Evolutionary conservation across 2,113 vertebrate species (phyloP), one percentile per base, ranked within the genome.

Genomic region (Lipophrys pholis): DNA sequence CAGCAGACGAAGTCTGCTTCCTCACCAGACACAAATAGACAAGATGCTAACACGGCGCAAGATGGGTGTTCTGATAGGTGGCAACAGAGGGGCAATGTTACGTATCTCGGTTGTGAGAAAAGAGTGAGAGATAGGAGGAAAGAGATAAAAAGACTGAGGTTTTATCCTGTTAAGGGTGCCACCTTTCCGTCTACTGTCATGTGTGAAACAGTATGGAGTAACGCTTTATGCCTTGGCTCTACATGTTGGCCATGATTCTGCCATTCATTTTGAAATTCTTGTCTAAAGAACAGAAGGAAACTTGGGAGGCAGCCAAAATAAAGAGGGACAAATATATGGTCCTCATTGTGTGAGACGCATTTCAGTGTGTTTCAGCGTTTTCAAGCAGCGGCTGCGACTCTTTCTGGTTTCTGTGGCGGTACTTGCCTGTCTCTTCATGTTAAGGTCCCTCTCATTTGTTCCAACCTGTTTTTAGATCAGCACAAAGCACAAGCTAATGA

Each of bases 111-210:
- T 46, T 51, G 41, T 30, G 21, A 30, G 4, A 30, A 30, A 30
- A 30, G 21, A 30, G 21, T 2, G 7, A 62, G 17, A 66, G 50
- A 56, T 30, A 7, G 40, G 46, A 50, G 14, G 45, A 39, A 40
- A 56, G 16, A 39, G 67, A 68, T n/a, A n/a, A n/a, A n/a, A n/a
- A n/a, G n/a, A n/a, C 57, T 54, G 16, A 74, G 12, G 14, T 14
- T 39, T 45, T 46, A 53, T 67, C 35, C 63, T 56, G 51, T 58
- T 73, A 49, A 73, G 72, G 11, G 49, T 35, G 11, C 78, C 72
- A 75, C 63, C 43, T 84, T 77, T 83, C 88, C 87, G 35, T 90
- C 78, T 79, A 59, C 61, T 75, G 64, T 86, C 73, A 68, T 6
- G 11, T 74, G 38, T 39, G 48, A 65, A 68, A 50, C 15, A 52